These are phyloP conservation scores for Drosophila oshimai DNA, from an alignment of 1,140 invertebrate genomes.

Conservation along the genomic window DNA sequence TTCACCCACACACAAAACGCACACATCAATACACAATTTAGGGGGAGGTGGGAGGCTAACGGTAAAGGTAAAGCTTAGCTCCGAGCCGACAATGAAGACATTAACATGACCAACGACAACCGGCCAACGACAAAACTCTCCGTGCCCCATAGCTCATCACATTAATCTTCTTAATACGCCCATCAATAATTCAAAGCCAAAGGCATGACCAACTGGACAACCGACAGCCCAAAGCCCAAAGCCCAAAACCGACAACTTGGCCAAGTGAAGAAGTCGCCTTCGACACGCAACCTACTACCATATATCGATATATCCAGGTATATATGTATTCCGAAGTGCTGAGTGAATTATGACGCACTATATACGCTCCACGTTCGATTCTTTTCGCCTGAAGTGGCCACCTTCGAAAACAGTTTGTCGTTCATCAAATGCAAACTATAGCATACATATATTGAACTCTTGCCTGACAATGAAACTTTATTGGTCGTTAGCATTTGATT, in stretches of 20 bases:
- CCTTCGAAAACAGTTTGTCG: slow-evolving; percentile 70
- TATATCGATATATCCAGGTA: background rate
- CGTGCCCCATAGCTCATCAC: slow-evolving; percentile 69
- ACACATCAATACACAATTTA: slow-evolving; percentile 23
- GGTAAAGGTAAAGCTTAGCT: slow-evolving; percentile 69
- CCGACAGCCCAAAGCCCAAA: slow-evolving; percentile 3
- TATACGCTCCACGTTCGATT: slow-evolving; percentile 31
- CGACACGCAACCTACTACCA: slow-evolving; percentile 59
- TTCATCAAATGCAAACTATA: slow-evolving; percentile 74
- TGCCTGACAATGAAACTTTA: slow-evolving; percentile 70
- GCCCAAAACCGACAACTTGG: slow-evolving; percentile 17
- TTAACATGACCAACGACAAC: slow-evolving; percentile 76
- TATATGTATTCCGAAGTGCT: slow-evolving; percentile 47
- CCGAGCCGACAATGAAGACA: slow-evolving; percentile 76
- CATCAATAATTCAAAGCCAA: slow-evolving; percentile 80
- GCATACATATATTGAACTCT: slow-evolving; percentile 62
- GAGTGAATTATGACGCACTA: slow-evolving; percentile 74
- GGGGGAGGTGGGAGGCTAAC: slow-evolving; percentile 16
- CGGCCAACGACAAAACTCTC: slow-evolving; percentile 68
- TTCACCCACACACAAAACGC: slow-evolving; percentile 22
- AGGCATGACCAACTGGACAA: slow-evolving; percentile 62
- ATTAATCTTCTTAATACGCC: slow-evolving; percentile 81
- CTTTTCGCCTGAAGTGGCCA: slow-evolving; percentile 40
- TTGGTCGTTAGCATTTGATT: slow-evolving; percentile 71
- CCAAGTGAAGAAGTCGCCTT: slow-evolving; percentile 58